Base-by-base conservation (phyloP, 2,113 vertebrate genomes). In the Opisthocomus hoazin region DNA sequence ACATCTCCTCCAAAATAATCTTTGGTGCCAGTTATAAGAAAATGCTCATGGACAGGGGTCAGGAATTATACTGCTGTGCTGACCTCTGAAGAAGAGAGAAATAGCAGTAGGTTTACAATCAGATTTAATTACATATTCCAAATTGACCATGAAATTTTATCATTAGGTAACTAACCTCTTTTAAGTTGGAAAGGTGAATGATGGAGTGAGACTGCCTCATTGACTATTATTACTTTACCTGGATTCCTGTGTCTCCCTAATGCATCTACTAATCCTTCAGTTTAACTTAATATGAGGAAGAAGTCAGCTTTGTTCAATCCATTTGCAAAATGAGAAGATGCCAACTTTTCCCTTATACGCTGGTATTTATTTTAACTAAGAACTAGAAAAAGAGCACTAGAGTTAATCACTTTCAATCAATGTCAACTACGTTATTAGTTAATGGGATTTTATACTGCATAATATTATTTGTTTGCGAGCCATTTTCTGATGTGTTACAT, bases 361-460 rank as follows among this genome's bases (percentile, higher is more conserved):
- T 92, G 97, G 95, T 98, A 98, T 98, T 98, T 97, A 97, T 98
- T 98, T 98, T 98, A 98, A 97, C 97, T 97, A 98, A 97, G 94
- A 96, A 98, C 97, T 96, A 91, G 94, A 98, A 89, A 97, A 97
- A 97, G 97, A 97, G 96, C 97, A 96, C 94, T 97, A 89, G 96
- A 97, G 94, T 98, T 98, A 98, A 98, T 98, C 97, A 98, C 94
- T 97, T 97, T 98, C 98, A 98, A 97, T 98, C 98, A 98, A 96
- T 98, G 97, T 98, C 98, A 98, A 95, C 84, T 89, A 97, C 95
- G 97, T 98, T 98, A 97, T 98, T 98, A 95, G 96, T 98, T 98
- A 98, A 98, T 98, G 96, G 95, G 96, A 97, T 92, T 98, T 98
- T 97, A 97, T 98, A 96, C 93, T 92, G 94, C 95, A 98, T 98